A percentile compares a stretch with the other conserved stretches of the same genome.
phyloP scores from a whole-genome alignment of 1,140 invertebrate species.

The Condylostylus longicornis region DNA sequence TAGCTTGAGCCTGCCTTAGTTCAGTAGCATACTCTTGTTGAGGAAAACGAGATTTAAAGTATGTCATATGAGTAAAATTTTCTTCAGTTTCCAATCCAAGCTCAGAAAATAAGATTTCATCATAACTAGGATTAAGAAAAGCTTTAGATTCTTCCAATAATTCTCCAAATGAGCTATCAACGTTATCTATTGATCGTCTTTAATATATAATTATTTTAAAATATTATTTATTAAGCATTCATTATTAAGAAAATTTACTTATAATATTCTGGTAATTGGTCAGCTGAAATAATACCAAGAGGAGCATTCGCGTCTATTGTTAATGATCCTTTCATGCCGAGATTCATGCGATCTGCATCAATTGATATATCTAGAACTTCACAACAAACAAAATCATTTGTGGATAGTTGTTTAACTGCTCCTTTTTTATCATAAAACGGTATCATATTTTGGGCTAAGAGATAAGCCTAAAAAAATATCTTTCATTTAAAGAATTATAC shows the following conservation, averaged over 20 bases:
- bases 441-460: constrained; percentile 52
- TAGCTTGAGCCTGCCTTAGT: constrained; percentile 73
- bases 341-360: constrained; percentile 72
- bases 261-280: constrained; percentile 73
- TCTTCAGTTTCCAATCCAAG: constrained; percentile 23
- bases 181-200: constrained; percentile 42
- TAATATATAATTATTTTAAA: constrained; percentile 36
- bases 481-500: not conserved
- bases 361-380: constrained; percentile 74
- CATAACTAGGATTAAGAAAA: constrained; percentile 81
- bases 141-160: constrained; percentile 68
- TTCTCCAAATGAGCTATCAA: constrained; percentile 47
- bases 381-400: constrained; percentile 72
- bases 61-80: constrained; percentile 53
- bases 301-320: constrained; percentile 51
- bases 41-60: constrained; percentile 54
- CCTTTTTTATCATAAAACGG: constrained; percentile 67
- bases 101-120: constrained; percentile 33
- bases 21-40: constrained; percentile 66
- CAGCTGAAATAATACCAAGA: constrained; percentile 67
- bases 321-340: constrained; percentile 66
- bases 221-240: not conserved
- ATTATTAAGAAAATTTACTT: constrained; percentile 47
- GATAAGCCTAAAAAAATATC: constrained; percentile 42
- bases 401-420: constrained; percentile 56